A percentile compares a stretch with the other conserved stretches of the same genome.
phyloP scores from a whole-genome alignment of 2,888 invertebrate genomes.

The Gonocerus acuteangulatus region DNA sequence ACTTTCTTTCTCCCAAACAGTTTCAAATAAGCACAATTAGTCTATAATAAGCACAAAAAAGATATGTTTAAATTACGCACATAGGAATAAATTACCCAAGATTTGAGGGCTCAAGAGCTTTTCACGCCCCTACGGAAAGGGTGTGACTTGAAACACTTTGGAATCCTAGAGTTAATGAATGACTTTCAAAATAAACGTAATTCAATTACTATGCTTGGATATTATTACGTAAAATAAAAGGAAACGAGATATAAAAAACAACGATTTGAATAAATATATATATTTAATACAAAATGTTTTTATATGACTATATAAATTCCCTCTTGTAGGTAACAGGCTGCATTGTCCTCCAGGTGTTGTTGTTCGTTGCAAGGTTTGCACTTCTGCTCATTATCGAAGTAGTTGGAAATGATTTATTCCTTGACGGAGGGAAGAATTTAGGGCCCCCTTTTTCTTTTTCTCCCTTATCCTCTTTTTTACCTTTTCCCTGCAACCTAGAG shows the following conservation, averaged over 20 bases:
- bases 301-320: conserved; percentile 29
- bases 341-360: conserved; percentile 30
- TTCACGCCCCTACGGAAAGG: no score
- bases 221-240: no score
- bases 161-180: no score
- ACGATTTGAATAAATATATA: neutral
- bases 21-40: no score
- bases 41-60: no score
- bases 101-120: no score
- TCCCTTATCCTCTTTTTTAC: neutral
- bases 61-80: no score
- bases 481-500: neutral
- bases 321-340: conserved; percentile 34
- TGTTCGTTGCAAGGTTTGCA: conserved; percentile 31
- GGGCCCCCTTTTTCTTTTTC: conserved; percentile 4
- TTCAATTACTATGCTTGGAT: no score
- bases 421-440: conserved; percentile 30
- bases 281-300: neutral
- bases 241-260: neutral
- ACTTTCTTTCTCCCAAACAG: no score
- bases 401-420: conserved; percentile 34
- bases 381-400: conserved; percentile 32
- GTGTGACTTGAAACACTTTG: no score
- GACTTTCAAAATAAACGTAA: no score
- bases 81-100: no score